Evolutionary conservation across 2,888 invertebrate genomes (phyloP).

Genomic region (Agonopterix heracliana): DNA sequence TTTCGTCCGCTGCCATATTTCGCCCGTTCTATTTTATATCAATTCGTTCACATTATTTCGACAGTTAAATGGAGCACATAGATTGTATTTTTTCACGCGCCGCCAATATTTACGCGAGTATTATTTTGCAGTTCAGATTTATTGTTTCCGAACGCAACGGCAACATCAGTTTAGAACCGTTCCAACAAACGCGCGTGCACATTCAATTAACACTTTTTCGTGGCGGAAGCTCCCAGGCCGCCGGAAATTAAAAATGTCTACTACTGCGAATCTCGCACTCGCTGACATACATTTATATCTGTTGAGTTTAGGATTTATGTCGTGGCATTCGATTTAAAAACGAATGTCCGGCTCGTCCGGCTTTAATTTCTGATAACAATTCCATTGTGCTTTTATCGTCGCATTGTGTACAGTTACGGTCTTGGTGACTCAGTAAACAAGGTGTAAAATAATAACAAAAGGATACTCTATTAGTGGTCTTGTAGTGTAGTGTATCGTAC

Average conservation of each 20-base stretch:
- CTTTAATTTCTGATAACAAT: constrained; percentile 4
- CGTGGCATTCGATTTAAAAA: constrained; percentile 10
- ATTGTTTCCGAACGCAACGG: constrained; percentile 5
- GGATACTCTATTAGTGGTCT: no score
- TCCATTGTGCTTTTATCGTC: constrained; percentile 4
- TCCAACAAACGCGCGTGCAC: constrained; percentile 34
- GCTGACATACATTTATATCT: constrained; percentile 11
- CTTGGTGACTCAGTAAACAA: constrained; percentile 13
- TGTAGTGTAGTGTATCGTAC: no score
- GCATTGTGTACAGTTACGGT: neutral
- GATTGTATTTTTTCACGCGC: neutral
- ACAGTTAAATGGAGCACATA: neutral
- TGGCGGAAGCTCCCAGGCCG: constrained; percentile 49
- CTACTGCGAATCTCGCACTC: constrained; percentile 8
- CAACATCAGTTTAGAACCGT: constrained; percentile 18
- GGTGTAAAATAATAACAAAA: constrained; percentile 21
- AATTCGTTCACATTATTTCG: neutral
- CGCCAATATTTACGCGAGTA: constrained; percentile 5
- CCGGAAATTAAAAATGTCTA: constrained; percentile 71
- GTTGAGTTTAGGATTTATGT: constrained; percentile 16
- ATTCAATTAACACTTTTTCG: constrained; percentile 70
- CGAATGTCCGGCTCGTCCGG: constrained; percentile 8
- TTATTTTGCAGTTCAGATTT: constrained; percentile 11
- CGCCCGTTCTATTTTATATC: neutral
- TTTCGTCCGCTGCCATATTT: neutral